Conservation (phyloP, 2,113 vertebrate genomes). For the Oxygymnocypris stewartii region DNA sequence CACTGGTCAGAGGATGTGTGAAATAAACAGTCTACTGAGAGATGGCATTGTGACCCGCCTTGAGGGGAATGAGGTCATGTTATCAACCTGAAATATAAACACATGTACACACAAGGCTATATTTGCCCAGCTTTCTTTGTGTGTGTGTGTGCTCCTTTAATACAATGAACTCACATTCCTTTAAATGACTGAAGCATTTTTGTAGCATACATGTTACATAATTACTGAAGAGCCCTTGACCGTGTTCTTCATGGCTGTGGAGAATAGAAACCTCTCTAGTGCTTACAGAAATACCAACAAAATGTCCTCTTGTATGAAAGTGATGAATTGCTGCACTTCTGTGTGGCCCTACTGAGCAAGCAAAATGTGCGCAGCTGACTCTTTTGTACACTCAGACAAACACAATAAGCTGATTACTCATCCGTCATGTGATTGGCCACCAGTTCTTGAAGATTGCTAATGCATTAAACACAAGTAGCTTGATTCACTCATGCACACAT, state of each 20-base stretch:
- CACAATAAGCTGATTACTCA: conserved; percentile 43
- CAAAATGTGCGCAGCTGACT: background rate
- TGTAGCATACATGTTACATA: background rate
- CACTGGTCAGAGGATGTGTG: conserved; percentile 23
- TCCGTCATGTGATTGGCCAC: background rate
- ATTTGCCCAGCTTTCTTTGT: background rate
- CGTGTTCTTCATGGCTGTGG: background rate
- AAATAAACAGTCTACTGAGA: conserved; percentile 43
- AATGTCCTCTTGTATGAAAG: background rate
- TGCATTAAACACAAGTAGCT: background rate
- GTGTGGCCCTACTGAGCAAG: background rate
- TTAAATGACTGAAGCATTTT: background rate
- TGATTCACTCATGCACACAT: background rate
- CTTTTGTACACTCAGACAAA: background rate
- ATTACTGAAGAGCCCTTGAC: background rate
- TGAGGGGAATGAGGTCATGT: conserved; percentile 26
- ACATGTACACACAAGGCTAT: conserved; percentile 25
- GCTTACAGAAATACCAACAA: background rate
- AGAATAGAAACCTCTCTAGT: background rate
- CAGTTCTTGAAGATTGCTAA: conserved; percentile 28
- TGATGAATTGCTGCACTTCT: background rate
- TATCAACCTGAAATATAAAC: conserved; percentile 21
- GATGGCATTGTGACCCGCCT: conserved; percentile 14
- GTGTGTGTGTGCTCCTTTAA: background rate
- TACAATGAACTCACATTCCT: conserved; percentile 11